A percentile compares a stretch with the other conserved stretches of the same genome.
These are phyloP conservation scores for Sphinx pinastri DNA, from an alignment of 2,888 invertebrate genomes.

Conservation along the genomic window DNA sequence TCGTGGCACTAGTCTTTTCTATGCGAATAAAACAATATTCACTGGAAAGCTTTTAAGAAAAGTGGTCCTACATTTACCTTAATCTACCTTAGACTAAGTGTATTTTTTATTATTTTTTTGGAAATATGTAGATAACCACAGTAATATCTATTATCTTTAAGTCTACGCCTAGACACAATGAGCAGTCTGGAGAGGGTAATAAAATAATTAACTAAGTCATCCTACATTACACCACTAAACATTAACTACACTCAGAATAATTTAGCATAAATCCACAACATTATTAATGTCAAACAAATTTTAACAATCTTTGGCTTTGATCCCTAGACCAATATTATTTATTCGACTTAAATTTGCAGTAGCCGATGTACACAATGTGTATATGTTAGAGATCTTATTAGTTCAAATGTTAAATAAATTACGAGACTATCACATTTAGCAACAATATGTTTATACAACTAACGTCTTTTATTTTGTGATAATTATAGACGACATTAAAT, in stretches of 20 bases:
- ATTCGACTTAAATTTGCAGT: slow-evolving; percentile 69
- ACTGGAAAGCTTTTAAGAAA: slow-evolving; percentile 65
- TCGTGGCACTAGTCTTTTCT: slow-evolving; percentile 65
- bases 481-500: slow-evolving; percentile 70
- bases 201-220: slow-evolving; percentile 72
- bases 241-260: slow-evolving; percentile 80
- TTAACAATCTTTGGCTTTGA: slow-evolving; percentile 93
- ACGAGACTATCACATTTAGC: slow-evolving; percentile 83
- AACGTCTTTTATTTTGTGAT: slow-evolving; percentile 78
- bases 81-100: slow-evolving; percentile 66
- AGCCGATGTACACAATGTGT: slow-evolving; percentile 73
- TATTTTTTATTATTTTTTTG: slow-evolving; percentile 76
- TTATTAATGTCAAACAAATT: slow-evolving; percentile 82
- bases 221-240: slow-evolving; percentile 70
- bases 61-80: slow-evolving; percentile 77
- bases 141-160: slow-evolving; percentile 67
- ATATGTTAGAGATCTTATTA: slow-evolving; percentile 73
- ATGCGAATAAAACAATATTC: slow-evolving; percentile 54
- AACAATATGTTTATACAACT: slow-evolving; percentile 80
- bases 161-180: slow-evolving; percentile 77
- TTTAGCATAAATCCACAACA: slow-evolving; percentile 82
- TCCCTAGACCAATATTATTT: slow-evolving; percentile 90
- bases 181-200: slow-evolving; percentile 82
- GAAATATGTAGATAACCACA: slow-evolving; percentile 76
- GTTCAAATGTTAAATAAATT: slow-evolving; percentile 78